Base-by-base conservation (phyloP, 2,113 vertebrate species). In the Apodemus sylvaticus region DNA sequence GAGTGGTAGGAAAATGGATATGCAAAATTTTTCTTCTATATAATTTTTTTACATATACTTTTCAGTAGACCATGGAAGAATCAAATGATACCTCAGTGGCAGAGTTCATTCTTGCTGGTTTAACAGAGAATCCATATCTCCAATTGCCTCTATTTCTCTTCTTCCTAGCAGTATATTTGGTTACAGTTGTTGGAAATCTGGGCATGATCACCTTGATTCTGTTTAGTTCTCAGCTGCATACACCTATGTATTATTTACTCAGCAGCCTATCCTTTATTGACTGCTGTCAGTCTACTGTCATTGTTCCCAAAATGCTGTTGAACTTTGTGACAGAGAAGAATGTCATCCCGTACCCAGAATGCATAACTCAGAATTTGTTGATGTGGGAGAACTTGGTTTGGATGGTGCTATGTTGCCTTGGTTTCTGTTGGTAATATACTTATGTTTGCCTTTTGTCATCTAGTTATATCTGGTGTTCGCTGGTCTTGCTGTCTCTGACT, bases 171-270 rank as follows among this genome's bases (percentile, higher is more conserved):
- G 55, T 94, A 71, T 96, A 94, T 10, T 2, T 86, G 34, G 1
- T 90, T 81, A 94, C 90, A 0, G 39, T 89, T 42, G 14, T 92
- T 45, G 95, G 95, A 17, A 94, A 96, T 51, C 36, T 96, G 60
- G 91, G 78, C 51, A 93, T 95, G 93, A 45, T 95, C 34, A n/a
- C 20, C 1, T 62, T 95, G 64, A 96, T 93, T n/a, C 17, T 34
- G n/a, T 12, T 95, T 10, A 91, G 88, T 62, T 12, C 77, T 26
- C 51, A 55, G 13, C 45, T 94, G 3, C 93, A 94, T 55, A 94
- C 55, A 14, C 93, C 86, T 12, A 83, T 94, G 86, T 94, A 90
- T 48, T 94, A 26, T 42, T 74, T 94, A 58, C 93, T 94, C 66
- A 83, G 55, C 36, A 66, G 13, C n/a, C n/a, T n/a, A n/a, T n/a